Conservation (phyloP, 2,113 vertebrate species). For the Hystrix cristata region DNA sequence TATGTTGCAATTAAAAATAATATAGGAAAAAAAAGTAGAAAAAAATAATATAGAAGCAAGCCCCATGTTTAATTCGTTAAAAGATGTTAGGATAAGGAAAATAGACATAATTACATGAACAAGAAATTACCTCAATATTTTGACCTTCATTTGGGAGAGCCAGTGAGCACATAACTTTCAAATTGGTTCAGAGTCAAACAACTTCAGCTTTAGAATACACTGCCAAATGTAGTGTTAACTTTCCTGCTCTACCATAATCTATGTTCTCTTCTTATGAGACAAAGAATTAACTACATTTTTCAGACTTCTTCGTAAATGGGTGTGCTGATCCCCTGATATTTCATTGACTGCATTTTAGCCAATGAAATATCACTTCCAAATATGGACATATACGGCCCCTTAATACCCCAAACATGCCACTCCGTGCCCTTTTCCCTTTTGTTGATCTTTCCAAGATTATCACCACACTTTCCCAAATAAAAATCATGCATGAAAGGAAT, state of each 20-base stretch:
- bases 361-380: background rate
- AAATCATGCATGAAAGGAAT: background rate
- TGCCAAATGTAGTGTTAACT: background rate
- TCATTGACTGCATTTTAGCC: background rate
- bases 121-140: background rate
- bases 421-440: background rate
- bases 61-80: background rate
- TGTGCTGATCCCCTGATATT: background rate
- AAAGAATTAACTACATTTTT: background rate
- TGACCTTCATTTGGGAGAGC: background rate
- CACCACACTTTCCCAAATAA: background rate
- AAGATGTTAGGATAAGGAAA: background rate
- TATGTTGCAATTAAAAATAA: background rate
- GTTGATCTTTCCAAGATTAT: background rate
- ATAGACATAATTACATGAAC: background rate
- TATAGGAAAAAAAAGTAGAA: background rate
- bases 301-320: background rate
- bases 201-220: background rate
- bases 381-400: background rate
- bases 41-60: background rate
- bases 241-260: background rate
- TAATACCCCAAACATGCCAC: background rate
- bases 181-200: background rate
- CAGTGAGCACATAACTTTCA: background rate
- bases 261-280: background rate